Base-by-base conservation (phyloP, 2,113 vertebrate genomes). In the Macroglossus sobrinus region DNA sequence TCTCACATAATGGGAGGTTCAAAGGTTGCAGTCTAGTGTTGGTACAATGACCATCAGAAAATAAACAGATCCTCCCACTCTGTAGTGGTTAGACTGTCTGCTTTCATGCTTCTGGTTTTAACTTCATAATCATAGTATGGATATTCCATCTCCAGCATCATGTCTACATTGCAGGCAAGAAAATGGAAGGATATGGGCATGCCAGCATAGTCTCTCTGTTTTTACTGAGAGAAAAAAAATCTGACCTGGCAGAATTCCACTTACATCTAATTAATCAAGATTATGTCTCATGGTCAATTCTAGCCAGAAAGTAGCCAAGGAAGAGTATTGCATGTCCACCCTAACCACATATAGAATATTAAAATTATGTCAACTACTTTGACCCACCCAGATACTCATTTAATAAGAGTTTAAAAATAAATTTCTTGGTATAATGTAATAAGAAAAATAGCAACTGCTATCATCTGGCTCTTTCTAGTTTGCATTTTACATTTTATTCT, bases 401-500 rank as follows among this genome's bases (percentile, higher is more conserved):
- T 72, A 38, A 15, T 63, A 81, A 86, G 55, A 75, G 10, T 4
- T 72, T 72, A 93, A 71, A 82, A 94, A 96, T 61, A 93, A 57
- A 66, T 80, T 55, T 89, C 26, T 80, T 89, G 12, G 15, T 66
- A 57, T 55, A 92, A 81, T 74, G 5, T 5, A 92, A 72, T 78
- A 80, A 90, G 57, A 10, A 55, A 94, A 82, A 55, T 1, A 94
- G 33, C 18, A 80, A 7, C 14, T 72, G 24, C 24, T 92, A 80
- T 92, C 10, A 21, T 71, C 76, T 95, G 45, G 2, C 57, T 92
- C 40, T 75, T 89, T 21, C 30, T 79, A 74, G 28, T 78, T 30
- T 92, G 26, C 6, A 86, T 87, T 93, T 86, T 72, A 71, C 35
- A 92, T 88, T 92, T 89, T 84, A 78, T 89, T 87, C 40, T 93